phyloP scores from a whole-genome alignment of 2,888 invertebrate species.

The Antheraea assamensis region DNA sequence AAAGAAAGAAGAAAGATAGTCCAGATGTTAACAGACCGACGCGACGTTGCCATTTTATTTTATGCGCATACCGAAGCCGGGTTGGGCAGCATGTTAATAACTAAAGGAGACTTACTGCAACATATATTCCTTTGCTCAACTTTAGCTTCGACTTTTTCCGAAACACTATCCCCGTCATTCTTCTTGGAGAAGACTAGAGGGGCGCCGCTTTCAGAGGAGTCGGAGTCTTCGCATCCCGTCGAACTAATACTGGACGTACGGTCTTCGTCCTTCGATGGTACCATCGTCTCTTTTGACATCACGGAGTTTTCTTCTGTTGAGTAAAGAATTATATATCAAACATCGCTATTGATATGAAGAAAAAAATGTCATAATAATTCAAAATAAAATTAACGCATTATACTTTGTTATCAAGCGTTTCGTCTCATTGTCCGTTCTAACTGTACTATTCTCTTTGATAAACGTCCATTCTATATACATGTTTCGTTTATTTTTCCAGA shows the following conservation, averaged over 20 bases:
- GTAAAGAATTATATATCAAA: neutral
- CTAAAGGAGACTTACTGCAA: neutral
- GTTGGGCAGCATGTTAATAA: too few relatives aligned
- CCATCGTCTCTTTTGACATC: neutral
- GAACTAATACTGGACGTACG: neutral
- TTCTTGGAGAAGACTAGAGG: neutral
- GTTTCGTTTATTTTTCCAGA: neutral
- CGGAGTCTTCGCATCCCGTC: neutral
- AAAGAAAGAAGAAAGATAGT: too few relatives aligned
- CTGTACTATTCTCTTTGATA: neutral
- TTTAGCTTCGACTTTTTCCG: neutral
- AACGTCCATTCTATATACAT: neutral
- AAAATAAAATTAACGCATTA: too few relatives aligned
- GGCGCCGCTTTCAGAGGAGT: neutral
- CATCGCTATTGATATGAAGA: too few relatives aligned
- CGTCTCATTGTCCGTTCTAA: neutral
- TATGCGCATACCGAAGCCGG: too few relatives aligned
- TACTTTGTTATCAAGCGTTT: neutral
- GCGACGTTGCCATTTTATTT: too few relatives aligned
- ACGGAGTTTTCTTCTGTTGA: neutral
- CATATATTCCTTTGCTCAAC: neutral
- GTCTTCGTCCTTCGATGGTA: neutral
- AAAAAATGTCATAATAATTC: too few relatives aligned
- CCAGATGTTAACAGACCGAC: too few relatives aligned
- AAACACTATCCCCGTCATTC: neutral